Conservation (phyloP, 2,888 invertebrate species). For the Allophyes oxyacanthae region DNA sequence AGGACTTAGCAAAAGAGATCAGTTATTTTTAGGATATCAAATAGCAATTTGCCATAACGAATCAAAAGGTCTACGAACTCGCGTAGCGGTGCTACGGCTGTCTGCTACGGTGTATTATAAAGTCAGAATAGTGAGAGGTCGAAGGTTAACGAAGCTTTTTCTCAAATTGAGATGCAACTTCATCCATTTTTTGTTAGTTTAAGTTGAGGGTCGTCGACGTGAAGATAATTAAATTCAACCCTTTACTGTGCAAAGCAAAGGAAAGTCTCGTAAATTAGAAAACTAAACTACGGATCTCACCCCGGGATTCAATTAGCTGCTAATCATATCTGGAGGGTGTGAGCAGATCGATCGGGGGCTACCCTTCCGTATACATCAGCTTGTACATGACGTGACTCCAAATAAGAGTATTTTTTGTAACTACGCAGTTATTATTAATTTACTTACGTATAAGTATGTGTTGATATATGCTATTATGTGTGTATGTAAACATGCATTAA, state of each 20-base stretch:
- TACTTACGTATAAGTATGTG: neutral
- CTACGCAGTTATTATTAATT: conserved; percentile 25
- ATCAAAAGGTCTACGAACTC: conserved; percentile 62
- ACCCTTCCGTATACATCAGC: conserved; percentile 74
- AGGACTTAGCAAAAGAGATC: conserved; percentile 36
- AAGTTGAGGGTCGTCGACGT: conserved; percentile 73
- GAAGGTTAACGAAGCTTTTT: conserved; percentile 63
- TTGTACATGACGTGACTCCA: conserved; percentile 52
- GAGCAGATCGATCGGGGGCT: conserved; percentile 81
- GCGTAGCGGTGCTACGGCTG: conserved; percentile 56
- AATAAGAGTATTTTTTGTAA: conserved; percentile 40
- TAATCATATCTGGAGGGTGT: conserved; percentile 89
- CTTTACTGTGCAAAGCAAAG: conserved; percentile 81
- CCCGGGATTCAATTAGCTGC: conserved; percentile 88
- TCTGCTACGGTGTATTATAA: conserved; percentile 55
- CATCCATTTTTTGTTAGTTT: conserved; percentile 75
- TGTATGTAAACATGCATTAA: too few species aligned
- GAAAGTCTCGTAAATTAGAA: conserved; percentile 88
- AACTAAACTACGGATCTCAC: conserved; percentile 88
- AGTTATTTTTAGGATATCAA: conserved; percentile 62
- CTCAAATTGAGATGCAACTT: conserved; percentile 74
- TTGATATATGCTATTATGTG: neutral
- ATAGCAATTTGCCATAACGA: conserved; percentile 68
- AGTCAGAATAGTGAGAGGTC: conserved; percentile 60
- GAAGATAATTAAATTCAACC: conserved; percentile 87